Percentiles rank a stretch among this genome's conserved stretches.
These are phyloP conservation scores for Leptopilina syphax DNA, from an alignment of 2,888 invertebrate genomes.

Conservation along the genomic window DNA sequence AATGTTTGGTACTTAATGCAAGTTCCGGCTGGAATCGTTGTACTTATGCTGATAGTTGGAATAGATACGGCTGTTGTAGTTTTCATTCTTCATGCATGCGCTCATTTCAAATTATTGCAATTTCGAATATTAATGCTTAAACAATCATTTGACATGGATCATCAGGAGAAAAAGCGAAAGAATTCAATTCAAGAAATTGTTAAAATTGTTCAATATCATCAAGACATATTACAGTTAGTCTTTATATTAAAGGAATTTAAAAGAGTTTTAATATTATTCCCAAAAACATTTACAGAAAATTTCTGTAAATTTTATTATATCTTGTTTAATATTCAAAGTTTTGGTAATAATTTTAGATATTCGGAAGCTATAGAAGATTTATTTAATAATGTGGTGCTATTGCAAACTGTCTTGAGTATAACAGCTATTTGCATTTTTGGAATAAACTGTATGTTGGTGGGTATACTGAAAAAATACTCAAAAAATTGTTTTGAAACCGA, in stretches of 20 bases:
- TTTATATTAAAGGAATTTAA: too few relatives aligned
- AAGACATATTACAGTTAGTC: neutral
- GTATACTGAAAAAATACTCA: neutral
- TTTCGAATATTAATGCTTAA: neutral
- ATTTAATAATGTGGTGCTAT: slow-evolving; percentile 46
- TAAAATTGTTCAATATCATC: neutral
- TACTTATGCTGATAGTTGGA: slow-evolving; percentile 42
- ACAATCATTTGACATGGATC: neutral
- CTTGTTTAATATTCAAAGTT: too few relatives aligned
- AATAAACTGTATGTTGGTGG: slow-evolving; percentile 29
- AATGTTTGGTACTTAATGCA: slow-evolving; percentile 49
- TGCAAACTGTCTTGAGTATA: slow-evolving; percentile 49
- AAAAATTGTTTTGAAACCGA: neutral
- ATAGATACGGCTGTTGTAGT: slow-evolving; percentile 49
- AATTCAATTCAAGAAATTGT: neutral
- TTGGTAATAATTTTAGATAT: neutral
- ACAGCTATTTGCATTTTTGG: slow-evolving; percentile 49
- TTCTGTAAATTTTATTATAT: too few relatives aligned
- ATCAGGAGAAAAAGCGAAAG: neutral
- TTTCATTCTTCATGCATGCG: slow-evolving; percentile 51
- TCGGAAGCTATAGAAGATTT: slow-evolving; percentile 44
- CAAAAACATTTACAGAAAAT: too few relatives aligned
- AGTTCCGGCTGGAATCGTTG: slow-evolving; percentile 41
- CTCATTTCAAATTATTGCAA: slow-evolving; percentile 41
- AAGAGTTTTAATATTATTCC: too few relatives aligned